Evolutionary conservation across 2,888 invertebrate genomes (phyloP).

Genomic region (Cephus rjabovi): DNA sequence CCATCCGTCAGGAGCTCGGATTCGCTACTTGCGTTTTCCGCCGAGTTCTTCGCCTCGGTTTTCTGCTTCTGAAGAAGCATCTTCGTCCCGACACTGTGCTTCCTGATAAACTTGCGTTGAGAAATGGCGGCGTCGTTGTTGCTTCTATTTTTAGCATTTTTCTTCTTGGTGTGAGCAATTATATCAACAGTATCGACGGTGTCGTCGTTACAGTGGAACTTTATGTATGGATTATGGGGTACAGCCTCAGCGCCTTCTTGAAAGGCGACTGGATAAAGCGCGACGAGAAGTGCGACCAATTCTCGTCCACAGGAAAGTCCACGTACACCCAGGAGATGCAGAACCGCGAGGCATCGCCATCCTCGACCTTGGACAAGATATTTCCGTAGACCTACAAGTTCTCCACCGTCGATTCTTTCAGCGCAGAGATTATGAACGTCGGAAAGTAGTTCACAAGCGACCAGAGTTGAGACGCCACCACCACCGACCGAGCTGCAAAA

Average conservation of each 20-base stretch:
- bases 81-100: constrained; percentile 13
- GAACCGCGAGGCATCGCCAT: constrained; percentile 73
- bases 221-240: constrained; percentile 50
- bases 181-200: constrained; percentile 56
- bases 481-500: constrained; percentile 69
- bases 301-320: constrained; percentile 74
- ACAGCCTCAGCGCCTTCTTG: constrained; percentile 24
- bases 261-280: constrained; percentile 67
- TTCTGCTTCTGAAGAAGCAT: constrained; percentile 20
- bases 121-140: neutral
- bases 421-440: constrained; percentile 71
- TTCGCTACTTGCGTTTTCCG: constrained; percentile 51
- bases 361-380: constrained; percentile 73
- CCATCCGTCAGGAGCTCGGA: constrained; percentile 61
- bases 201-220: constrained; percentile 53
- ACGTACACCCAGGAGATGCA: constrained; percentile 72
- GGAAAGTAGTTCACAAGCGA: constrained; percentile 74
- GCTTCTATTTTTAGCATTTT: constrained; percentile 24
- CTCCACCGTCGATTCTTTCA: constrained; percentile 57
- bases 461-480: constrained; percentile 72
- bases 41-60: constrained; percentile 21
- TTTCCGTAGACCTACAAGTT: constrained; percentile 67
- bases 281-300: constrained; percentile 72
- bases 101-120: constrained; percentile 8
- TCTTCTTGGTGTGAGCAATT: constrained; percentile 50